Evolutionary conservation across 2,888 invertebrate species (phyloP).

Genomic region (Lobophora halterata): DNA sequence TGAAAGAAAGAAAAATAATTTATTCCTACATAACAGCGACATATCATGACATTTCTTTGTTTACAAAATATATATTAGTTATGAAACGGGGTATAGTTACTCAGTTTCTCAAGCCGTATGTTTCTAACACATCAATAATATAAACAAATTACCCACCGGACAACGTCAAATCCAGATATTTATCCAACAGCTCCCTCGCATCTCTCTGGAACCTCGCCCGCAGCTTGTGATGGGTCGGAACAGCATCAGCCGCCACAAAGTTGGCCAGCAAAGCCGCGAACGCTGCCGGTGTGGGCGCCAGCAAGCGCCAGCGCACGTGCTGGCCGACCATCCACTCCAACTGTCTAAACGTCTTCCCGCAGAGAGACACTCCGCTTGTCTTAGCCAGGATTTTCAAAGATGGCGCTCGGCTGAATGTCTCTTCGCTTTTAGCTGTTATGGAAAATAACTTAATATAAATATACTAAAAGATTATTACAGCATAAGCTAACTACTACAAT

Average conservation of each 20-base stretch:
- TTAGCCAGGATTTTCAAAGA: constrained; percentile 60
- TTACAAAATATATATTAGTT: no score
- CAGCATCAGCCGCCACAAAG: constrained; percentile 62
- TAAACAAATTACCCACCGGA: constrained; percentile 54
- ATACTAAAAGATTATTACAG: no score
- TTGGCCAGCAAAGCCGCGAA: constrained; percentile 64
- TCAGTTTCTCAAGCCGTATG: no score
- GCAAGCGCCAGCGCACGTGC: constrained; percentile 64
- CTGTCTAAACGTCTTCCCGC: constrained; percentile 68
- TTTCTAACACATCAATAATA: no score
- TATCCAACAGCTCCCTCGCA: constrained; percentile 59
- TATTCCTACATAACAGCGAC: no score
- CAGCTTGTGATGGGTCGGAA: constrained; percentile 64
- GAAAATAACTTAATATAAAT: no score
- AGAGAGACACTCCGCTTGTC: constrained; percentile 59
- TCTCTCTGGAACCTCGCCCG: constrained; percentile 62
- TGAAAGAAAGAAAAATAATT: no score
- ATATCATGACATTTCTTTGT: no score
- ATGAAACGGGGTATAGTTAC: no score
- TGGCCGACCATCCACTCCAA: constrained; percentile 75
- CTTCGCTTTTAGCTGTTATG: constrained; percentile 70
- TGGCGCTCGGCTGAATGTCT: constrained; percentile 65
- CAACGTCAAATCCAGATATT: constrained; percentile 66
- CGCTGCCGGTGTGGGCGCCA: constrained; percentile 66
- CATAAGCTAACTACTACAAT: no score